Evolutionary conservation across 2,888 invertebrate genomes (phyloP).

Genomic region (Thereva unica): DNA sequence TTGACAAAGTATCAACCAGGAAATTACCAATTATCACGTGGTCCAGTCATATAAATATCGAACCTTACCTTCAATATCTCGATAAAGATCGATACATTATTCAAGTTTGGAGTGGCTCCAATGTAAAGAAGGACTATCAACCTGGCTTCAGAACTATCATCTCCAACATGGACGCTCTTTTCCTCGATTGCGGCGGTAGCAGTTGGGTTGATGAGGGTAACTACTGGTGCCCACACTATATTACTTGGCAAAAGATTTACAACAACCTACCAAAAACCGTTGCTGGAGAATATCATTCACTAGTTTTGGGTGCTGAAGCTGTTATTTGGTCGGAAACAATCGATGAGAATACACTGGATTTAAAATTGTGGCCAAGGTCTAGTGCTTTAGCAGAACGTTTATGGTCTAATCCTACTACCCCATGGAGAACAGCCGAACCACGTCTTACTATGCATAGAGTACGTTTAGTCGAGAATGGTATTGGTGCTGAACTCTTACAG

Average conservation of each 20-base stretch:
- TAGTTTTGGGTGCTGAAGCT: conserved; percentile 74
- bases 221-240: conserved; percentile 91
- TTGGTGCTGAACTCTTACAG: conserved; percentile 75
- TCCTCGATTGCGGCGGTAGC: conserved; percentile 84
- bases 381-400: conserved; percentile 83
- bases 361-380: conserved; percentile 80
- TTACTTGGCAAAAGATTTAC: conserved; percentile 86
- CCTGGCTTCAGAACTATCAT: conserved; percentile 75
- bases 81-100: conserved; percentile 78
- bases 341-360: conserved; percentile 70
- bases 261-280: conserved; percentile 72
- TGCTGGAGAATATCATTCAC: conserved; percentile 60
- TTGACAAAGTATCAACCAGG: conserved; percentile 52
- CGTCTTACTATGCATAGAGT: conserved; percentile 72
- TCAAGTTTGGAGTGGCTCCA: conserved; percentile 87
- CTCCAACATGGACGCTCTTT: conserved; percentile 84
- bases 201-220: conserved; percentile 79
- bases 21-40: conserved; percentile 73
- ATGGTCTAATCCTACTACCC: conserved; percentile 73
- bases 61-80: conserved; percentile 67
- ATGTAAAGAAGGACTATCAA: too few relatives aligned
- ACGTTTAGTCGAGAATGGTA: conserved; percentile 66
- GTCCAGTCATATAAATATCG: conserved; percentile 79
- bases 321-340: conserved; percentile 86
- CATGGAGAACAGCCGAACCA: conserved; percentile 72